Evolutionary conservation across 2,888 invertebrate species (phyloP).

Genomic region (Eutolmus rufibarbis): DNA sequence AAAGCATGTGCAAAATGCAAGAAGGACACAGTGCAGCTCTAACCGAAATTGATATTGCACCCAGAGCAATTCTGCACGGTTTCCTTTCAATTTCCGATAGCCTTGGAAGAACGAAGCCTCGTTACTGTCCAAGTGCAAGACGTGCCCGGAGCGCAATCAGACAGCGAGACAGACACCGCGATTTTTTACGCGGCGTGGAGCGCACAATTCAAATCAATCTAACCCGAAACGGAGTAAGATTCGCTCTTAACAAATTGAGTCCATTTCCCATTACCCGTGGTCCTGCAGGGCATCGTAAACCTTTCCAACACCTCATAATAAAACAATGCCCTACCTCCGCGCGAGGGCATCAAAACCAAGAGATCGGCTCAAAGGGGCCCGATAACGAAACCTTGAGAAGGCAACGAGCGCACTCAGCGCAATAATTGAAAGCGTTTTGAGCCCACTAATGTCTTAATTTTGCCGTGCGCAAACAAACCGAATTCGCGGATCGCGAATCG

Average conservation of each 20-base stretch:
- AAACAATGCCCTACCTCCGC: slow-evolving; percentile 31
- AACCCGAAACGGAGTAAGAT: background rate
- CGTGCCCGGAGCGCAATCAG: background rate
- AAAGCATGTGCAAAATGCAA: background rate
- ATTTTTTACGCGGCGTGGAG: background rate
- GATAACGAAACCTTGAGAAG: slow-evolving; percentile 24
- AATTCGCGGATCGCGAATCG: background rate
- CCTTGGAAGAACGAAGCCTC: background rate
- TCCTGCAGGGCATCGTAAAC: slow-evolving; percentile 40
- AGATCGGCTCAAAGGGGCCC: slow-evolving; percentile 33
- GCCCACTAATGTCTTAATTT: slow-evolving; percentile 40
- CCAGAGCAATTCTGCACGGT: background rate
- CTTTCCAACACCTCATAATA: slow-evolving; percentile 44
- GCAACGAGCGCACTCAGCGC: background rate
- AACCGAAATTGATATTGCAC: background rate
- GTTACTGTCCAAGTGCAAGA: background rate
- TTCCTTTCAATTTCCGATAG: background rate
- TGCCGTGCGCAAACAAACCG: slow-evolving; percentile 39
- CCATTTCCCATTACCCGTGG: slow-evolving; percentile 34
- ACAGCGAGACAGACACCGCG: background rate
- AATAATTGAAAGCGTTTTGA: slow-evolving; percentile 42
- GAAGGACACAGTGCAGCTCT: background rate
- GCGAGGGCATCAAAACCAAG: slow-evolving; percentile 2
- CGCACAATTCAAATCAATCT: slow-evolving; percentile 25
- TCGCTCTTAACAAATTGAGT: slow-evolving; percentile 33